Conservation (phyloP, 64 coral and sea anemone species). For the Pocillopora verrucosa region DNA sequence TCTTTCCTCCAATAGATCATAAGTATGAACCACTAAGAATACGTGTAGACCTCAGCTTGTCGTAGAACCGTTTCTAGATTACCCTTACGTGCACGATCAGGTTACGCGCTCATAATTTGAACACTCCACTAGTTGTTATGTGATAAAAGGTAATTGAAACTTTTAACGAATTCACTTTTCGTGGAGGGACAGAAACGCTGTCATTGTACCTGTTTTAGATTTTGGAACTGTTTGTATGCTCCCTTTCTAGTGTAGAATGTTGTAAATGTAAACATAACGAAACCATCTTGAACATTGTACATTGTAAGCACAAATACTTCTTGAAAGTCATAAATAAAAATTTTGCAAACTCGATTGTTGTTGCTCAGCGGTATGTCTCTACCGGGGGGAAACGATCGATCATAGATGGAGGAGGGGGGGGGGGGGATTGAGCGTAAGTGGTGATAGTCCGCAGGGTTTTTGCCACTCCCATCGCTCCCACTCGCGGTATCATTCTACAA, state of each 20-base stretch:
- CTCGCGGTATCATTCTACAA: no score
- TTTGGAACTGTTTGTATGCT: background rate
- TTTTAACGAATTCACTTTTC: background rate
- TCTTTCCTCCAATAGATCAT: no score
- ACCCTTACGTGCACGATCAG: no score
- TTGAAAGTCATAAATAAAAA: background rate
- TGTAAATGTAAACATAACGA: background rate
- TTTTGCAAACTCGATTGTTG: background rate
- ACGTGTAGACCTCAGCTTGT: no score
- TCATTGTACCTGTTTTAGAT: background rate
- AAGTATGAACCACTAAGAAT: no score
- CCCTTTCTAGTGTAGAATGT: background rate
- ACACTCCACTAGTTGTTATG: background rate
- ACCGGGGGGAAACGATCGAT: no score
- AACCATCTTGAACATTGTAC: background rate
- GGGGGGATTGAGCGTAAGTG: no score
- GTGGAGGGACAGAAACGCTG: background rate
- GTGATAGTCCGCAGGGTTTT: no score
- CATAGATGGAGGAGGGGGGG: no score
- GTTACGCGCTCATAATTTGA: background rate
- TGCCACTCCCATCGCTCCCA: no score
- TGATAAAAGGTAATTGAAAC: background rate
- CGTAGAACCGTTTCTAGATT: no score
- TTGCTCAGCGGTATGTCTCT: no score
- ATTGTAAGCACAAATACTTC: background rate